A percentile compares a stretch with the other conserved stretches of the same genome.
These are phyloP conservation scores for Odontamblyopus lacepedii DNA, from an alignment of 2,797 vertebrate species.

Conservation along the genomic window DNA sequence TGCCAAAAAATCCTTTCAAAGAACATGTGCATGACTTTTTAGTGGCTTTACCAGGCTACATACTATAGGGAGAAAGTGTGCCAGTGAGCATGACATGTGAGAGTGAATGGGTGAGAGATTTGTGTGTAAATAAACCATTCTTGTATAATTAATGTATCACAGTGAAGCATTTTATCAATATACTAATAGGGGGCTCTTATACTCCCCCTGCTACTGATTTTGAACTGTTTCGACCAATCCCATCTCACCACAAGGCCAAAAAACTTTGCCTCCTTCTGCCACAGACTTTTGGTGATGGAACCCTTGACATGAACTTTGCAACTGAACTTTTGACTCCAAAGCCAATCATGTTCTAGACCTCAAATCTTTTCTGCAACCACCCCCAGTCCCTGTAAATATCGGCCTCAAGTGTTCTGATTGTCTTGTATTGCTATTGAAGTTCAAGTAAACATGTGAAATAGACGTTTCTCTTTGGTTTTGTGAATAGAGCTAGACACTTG, in stretches of 20 bases:
- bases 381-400: slow-evolving; percentile 71
- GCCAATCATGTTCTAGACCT: slow-evolving; percentile 67
- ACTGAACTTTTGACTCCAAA: slow-evolving; percentile 66
- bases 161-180: slow-evolving; percentile 75
- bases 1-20: slow-evolving; percentile 81
- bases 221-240: slow-evolving; percentile 67
- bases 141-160: slow-evolving; percentile 77
- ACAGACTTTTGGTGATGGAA: slow-evolving; percentile 57
- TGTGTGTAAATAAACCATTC: slow-evolving; percentile 71
- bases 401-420: slow-evolving; percentile 76
- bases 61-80: slow-evolving; percentile 64
- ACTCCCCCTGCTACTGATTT: slow-evolving; percentile 54
- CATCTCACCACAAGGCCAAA: slow-evolving; percentile 65
- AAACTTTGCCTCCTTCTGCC: slow-evolving; percentile 44
- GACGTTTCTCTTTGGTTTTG: slow-evolving; percentile 53
- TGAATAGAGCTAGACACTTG: slow-evolving; percentile 14
- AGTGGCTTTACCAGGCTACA: slow-evolving; percentile 71
- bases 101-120: slow-evolving; percentile 19
- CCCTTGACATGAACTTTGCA: slow-evolving; percentile 56
- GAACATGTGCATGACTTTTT: slow-evolving; percentile 78
- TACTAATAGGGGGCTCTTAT: slow-evolving; percentile 54
- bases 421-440: slow-evolving; percentile 82
- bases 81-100: slow-evolving; percentile 47
- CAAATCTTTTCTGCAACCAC: slow-evolving; percentile 71
- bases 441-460: slow-evolving; percentile 78